Percentiles rank a stretch among this genome's conserved stretches.
Evolutionary conservation across 1,140 invertebrate species (phyloP).

Genomic region (Portunus trituberculatus): DNA sequence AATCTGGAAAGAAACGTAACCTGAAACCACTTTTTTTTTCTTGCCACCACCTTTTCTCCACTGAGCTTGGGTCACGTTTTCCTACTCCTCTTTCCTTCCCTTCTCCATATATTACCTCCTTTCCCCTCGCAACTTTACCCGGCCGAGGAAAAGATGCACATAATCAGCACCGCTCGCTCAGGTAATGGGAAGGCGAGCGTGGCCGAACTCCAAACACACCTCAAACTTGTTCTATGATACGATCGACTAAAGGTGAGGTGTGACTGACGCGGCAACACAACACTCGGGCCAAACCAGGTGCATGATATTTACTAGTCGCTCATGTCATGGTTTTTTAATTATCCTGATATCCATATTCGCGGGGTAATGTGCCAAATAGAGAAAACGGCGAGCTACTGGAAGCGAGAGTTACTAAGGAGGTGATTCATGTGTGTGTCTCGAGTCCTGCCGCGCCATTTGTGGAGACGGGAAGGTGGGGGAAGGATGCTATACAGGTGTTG

Average conservation of each 20-base stretch:
- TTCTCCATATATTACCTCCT: too few relatives aligned
- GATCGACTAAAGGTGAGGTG: not conserved
- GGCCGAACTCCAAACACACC: not conserved
- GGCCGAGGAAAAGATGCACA: too few relatives aligned
- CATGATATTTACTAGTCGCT: not conserved
- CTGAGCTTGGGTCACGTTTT: too few relatives aligned
- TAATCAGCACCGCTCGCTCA: too few relatives aligned
- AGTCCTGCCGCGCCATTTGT: not conserved
- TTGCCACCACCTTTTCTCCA: too few relatives aligned
- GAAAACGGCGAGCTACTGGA: not conserved
- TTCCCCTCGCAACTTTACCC: too few relatives aligned
- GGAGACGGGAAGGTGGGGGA: too few relatives aligned
- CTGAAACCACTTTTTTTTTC: too few relatives aligned
- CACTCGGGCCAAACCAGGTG: not conserved
- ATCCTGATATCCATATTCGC: not conserved
- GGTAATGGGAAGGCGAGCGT: not conserved
- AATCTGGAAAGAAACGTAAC: too few relatives aligned
- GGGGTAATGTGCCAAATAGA: not conserved
- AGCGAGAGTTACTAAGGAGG: not conserved
- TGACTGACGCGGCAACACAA: not conserved
- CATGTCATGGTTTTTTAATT: not conserved
- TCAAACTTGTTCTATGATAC: not conserved
- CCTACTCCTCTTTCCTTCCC: too few relatives aligned
- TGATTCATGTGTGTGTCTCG: not conserved
- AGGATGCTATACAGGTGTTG: too few relatives aligned